Evolutionary conservation across 2,113 vertebrate genomes (phyloP), one percentile per base, ranked within the genome.

Genomic region (Columbina picui): DNA sequence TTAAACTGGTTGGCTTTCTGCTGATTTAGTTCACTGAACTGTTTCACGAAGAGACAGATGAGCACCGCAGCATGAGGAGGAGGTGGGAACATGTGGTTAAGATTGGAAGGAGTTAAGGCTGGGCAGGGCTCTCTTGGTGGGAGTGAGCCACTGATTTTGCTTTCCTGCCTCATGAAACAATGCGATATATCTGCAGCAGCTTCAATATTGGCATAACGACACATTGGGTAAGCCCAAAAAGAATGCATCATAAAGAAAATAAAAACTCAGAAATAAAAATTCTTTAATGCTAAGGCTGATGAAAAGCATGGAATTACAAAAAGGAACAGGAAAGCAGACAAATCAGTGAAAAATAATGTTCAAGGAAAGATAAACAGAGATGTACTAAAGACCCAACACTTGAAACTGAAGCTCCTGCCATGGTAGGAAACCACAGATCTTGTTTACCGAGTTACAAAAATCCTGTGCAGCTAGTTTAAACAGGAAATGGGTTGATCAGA

Each of bases 401-500:
- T 75, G 53, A 95, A 95, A 82, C 69, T 60, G 43, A 84, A 94
- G 73, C 60, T 94, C 15, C 26, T 91, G 67, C 23, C 60, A 38
- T 57, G 64, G 22, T 84, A 84, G 76, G 57, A 95, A 97, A 92
- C 95, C 95, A 89, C 89, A 95, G 74, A 57, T 49, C 89, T 90
- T 89, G 93, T 93, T 97, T 95, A 94, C 84, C 19, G 1, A 91
- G 81, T 60, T 79, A 78, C 56, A 89, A 82, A 96, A 92, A 57
- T 75, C 77, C 84, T 89, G 77, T 79, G 57, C 61, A 68, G 26
- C 69, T 84, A 76, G 84, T 79, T 96, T 68, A 92, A 95, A 94
- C 91, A 97, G 95, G 95, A 97, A 97, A 87, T 70, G 52, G 86
- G 60, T 52, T 77, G 94, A 96, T 95, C 52, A 94, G 80, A 95